Evolutionary conservation across 2,797 vertebrate species (phyloP).

Genomic region (Naso thynnoides): DNA sequence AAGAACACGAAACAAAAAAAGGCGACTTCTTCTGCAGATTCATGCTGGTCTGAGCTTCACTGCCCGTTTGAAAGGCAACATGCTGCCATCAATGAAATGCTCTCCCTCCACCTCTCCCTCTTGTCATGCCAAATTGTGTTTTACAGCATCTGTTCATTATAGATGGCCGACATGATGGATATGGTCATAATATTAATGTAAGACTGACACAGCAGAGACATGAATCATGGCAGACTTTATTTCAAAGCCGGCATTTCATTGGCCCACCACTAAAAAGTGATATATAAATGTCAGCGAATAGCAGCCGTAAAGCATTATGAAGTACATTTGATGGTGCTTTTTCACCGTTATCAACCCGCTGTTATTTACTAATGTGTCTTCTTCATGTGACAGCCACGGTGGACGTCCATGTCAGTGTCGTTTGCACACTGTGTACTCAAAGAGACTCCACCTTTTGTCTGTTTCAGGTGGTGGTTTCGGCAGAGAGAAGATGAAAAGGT

Average conservation of each 20-base stretch:
- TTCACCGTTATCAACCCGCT: constrained; percentile 80
- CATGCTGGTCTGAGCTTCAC: constrained; percentile 5
- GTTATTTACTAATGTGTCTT: constrained; percentile 84
- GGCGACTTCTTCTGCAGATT: neutral
- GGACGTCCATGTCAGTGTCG: constrained; percentile 17
- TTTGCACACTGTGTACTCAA: constrained; percentile 8
- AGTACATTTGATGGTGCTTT: constrained; percentile 85
- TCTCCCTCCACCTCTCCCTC: constrained; percentile 57
- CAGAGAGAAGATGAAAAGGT: constrained; percentile 14
- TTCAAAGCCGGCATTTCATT: constrained; percentile 85
- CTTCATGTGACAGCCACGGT: constrained; percentile 57
- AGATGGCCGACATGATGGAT: constrained; percentile 87
- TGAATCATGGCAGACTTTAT: constrained; percentile 88
- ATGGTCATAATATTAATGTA: constrained; percentile 90
- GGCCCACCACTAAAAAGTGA: constrained; percentile 86
- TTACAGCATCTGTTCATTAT: constrained; percentile 87
- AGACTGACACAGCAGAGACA: constrained; percentile 85
- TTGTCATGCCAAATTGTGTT: constrained; percentile 84
- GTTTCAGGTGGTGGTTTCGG: constrained; percentile 49
- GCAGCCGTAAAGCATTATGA: constrained; percentile 83
- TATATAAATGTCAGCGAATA: constrained; percentile 87
- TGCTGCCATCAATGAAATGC: constrained; percentile 55
- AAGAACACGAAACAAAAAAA: neutral
- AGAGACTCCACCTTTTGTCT: constrained; percentile 32
- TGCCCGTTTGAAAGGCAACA: constrained; percentile 37